Base-by-base conservation (phyloP, 2,797 vertebrate species). In the Propithecus perrieri region DNA sequence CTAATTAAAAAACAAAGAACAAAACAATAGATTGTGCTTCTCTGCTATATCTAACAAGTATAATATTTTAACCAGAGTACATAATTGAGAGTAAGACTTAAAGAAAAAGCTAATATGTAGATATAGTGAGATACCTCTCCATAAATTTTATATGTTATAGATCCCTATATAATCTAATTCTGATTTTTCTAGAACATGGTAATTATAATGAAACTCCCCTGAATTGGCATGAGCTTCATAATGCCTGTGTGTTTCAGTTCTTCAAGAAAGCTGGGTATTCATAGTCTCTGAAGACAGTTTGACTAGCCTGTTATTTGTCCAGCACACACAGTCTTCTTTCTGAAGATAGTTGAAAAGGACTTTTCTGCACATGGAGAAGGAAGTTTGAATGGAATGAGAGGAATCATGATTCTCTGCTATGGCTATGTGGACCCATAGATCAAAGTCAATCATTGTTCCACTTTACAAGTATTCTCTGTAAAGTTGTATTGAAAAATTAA, bases 31-130 rank as follows among this genome's bases (percentile, higher is more conserved):
- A 67, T 17, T 43, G 12, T 28, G 30, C 28, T 72, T 30, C 15
- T 53, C 30, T 80, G n/a, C 28, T 91, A 11, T 75, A 35, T 48
- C 89, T 80, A 92, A 95, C 61, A 28, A 74, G 28, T 79, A 74
- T 11, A 81, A 28, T 74, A 74, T 89, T 93, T 85, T 93, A 85
- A 93, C 81, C 46, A 75, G 24, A 41, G 33, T 74, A 53, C 4
- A 41, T 85, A 85, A 81, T 76, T 81, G 12, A 94, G 55, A 94
- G n/a, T 81, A 57, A 4, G 1, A 93, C 75, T 94, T 93, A 89
- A 93, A 94, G 38, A 76, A 65, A 65, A 89, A 94, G 24, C 3
- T 87, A 87, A 33, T 93, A 84, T 81, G 87, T 96, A 67, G 59
- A 38, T 80, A 93, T 14, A 89, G 24, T 85, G 20, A 15, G 26